Percentiles rank a stretch among this genome's conserved stretches.
These are phyloP conservation scores for Dolichallabes microphthalmus DNA, from an alignment of 2,113 vertebrate genomes.

Conservation along the genomic window DNA sequence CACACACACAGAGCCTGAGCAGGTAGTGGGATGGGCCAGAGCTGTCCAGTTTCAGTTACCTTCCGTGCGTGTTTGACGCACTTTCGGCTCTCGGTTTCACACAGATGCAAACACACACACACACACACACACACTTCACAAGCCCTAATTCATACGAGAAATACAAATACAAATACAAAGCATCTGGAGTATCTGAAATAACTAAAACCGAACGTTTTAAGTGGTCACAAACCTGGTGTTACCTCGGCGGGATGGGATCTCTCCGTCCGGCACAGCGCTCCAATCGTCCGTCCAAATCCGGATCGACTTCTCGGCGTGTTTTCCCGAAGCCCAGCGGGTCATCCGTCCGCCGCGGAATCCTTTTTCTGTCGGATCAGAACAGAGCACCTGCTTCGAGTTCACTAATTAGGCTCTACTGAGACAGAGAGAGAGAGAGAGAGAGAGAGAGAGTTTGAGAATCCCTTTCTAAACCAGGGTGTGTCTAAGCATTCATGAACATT, in stretches of 20 bases:
- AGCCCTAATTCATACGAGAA: neutral
- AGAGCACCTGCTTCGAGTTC: slow-evolving; percentile 39
- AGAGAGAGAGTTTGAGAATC: slow-evolving; percentile 28
- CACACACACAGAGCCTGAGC: neutral
- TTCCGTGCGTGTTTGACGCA: slow-evolving; percentile 46
- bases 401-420: slow-evolving; percentile 37
- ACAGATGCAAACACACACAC: slow-evolving; percentile 7
- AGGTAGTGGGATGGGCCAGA: slow-evolving; percentile 42
- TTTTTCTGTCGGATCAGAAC: neutral
- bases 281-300: neutral
- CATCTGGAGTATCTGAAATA: neutral
- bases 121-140: slow-evolving; percentile 3
- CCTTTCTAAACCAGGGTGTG: slow-evolving; percentile 43
- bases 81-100: slow-evolving; percentile 47
- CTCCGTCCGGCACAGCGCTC: neutral
- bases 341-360: neutral
- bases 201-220: neutral
- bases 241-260: neutral
- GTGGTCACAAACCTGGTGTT: slow-evolving; percentile 14
- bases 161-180: neutral
- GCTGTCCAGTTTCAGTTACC: slow-evolving; percentile 52
- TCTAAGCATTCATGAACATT: slow-evolving; percentile 31
- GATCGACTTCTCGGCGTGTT: neutral
- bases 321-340: slow-evolving; percentile 4
- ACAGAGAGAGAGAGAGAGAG: slow-evolving; percentile 36